Conservation (phyloP, 2,888 invertebrate genomes). For the Epicampocera succincta region DNA sequence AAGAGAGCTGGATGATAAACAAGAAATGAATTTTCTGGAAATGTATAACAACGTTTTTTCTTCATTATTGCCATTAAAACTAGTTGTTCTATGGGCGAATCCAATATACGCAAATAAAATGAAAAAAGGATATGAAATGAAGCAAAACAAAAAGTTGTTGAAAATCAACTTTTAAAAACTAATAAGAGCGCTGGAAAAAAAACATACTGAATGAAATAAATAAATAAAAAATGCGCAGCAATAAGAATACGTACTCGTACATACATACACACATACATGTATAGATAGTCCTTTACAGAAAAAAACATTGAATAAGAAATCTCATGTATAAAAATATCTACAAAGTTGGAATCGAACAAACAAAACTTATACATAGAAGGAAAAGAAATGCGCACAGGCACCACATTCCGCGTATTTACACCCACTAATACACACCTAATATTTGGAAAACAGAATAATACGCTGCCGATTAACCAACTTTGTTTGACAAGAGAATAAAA, state of each 20-base stretch:
- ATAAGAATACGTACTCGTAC: constrained; percentile 41
- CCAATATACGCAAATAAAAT: constrained; percentile 22
- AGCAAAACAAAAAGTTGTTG: constrained; percentile 1
- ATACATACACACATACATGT: too few species aligned
- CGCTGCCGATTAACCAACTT: constrained; percentile 18
- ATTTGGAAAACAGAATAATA: constrained; percentile 1
- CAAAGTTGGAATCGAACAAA: constrained; percentile 16
- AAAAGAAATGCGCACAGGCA: constrained; percentile 7
- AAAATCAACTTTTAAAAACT: constrained; percentile 47
- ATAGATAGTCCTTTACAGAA: constrained; percentile 6
- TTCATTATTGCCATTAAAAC: constrained; percentile 5
- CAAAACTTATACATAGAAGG: neutral
- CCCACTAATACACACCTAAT: constrained; percentile 1
- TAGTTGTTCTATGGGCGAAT: constrained; percentile 9
- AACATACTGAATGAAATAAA: constrained; percentile 24
- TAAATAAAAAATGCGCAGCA: constrained; percentile 37
- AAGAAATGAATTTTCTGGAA: constrained; percentile 55
- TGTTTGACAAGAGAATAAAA: too few species aligned
- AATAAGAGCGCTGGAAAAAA: constrained; percentile 34
- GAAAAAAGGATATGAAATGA: constrained; percentile 28
- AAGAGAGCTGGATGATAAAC: constrained; percentile 41
- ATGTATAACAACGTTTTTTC: constrained; percentile 47
- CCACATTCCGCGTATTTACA: constrained; percentile 8
- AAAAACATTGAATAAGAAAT: neutral
- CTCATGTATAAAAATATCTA: neutral